These are phyloP conservation scores for Dorcus parallelipipedus DNA, from an alignment of 2,888 invertebrate species.

Conservation along the genomic window DNA sequence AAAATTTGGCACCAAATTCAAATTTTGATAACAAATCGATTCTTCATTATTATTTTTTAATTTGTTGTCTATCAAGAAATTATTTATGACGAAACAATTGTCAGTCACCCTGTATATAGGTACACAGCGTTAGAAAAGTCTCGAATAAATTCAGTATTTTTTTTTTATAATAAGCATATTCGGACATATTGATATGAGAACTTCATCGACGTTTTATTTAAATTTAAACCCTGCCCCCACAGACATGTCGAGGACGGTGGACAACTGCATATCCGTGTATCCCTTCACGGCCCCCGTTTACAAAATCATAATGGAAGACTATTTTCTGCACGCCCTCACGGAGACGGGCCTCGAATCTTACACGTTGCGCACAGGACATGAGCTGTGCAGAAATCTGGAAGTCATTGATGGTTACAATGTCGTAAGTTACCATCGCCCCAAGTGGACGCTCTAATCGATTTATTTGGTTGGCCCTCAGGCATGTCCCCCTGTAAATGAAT, in stretches of 20 bases:
- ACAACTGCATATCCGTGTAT: slow-evolving; percentile 62
- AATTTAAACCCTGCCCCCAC: slow-evolving; percentile 18
- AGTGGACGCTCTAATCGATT: background rate
- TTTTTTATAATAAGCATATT: too few relatives aligned
- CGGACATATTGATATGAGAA: background rate
- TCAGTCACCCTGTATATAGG: too few relatives aligned
- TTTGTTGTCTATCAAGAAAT: too few relatives aligned
- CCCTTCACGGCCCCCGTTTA: slow-evolving; percentile 70
- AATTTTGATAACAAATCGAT: too few relatives aligned
- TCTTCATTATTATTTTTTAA: too few relatives aligned
- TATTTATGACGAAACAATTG: too few relatives aligned
- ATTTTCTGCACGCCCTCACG: slow-evolving; percentile 70
- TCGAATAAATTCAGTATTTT: too few relatives aligned
- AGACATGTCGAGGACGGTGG: slow-evolving; percentile 34
- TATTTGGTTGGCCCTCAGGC: slow-evolving; percentile 40
- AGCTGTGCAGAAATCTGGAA: slow-evolving; percentile 53
- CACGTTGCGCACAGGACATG: slow-evolving; percentile 63
- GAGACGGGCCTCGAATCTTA: slow-evolving; percentile 75
- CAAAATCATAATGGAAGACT: slow-evolving; percentile 63
- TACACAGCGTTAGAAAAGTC: too few relatives aligned
- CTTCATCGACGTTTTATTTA: slow-evolving; percentile 1
- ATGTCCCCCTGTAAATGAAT: slow-evolving; percentile 57
- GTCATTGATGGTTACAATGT: slow-evolving; percentile 49
- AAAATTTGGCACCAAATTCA: too few relatives aligned
- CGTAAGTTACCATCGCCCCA: slow-evolving; percentile 30